These are phyloP conservation scores for Corynorhinus townsendii DNA, from an alignment of 2,113 vertebrate genomes.

Conservation along the genomic window DNA sequence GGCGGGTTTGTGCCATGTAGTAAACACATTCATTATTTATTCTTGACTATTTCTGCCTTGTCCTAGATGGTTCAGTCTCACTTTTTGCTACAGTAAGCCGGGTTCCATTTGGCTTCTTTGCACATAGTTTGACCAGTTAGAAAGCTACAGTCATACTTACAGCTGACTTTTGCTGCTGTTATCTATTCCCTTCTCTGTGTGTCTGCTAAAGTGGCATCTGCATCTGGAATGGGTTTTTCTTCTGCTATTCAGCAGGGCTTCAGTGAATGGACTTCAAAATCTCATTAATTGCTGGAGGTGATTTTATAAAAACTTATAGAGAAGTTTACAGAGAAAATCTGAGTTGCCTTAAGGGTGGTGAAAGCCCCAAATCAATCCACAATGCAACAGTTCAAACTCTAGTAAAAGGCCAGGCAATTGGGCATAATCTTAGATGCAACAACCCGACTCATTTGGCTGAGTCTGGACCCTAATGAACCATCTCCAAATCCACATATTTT, in stretches of 20 bases:
- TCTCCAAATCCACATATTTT: neutral
- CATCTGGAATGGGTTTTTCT: neutral
- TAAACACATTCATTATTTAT: neutral
- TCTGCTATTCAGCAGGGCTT: neutral
- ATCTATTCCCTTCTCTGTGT: neutral
- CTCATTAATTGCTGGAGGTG: neutral
- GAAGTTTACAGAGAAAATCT: neutral
- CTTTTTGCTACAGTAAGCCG: neutral
- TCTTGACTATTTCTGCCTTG: neutral
- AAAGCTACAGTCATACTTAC: neutral
- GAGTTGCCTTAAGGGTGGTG: neutral
- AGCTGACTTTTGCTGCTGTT: neutral
- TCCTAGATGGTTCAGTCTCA: neutral
- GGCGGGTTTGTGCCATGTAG: neutral
- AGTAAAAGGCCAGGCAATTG: neutral
- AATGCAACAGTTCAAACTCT: neutral
- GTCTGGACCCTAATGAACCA: neutral
- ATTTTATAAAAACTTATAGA: neutral
- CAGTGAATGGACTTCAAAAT: neutral
- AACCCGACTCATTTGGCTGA: neutral
- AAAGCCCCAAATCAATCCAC: neutral
- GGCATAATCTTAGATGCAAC: neutral
- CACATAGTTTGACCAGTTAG: neutral
- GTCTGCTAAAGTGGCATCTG: neutral
- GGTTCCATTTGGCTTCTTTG: neutral